Conservation (phyloP, 1,140 invertebrate genomes). For the Geopemphigus sp. region DNA sequence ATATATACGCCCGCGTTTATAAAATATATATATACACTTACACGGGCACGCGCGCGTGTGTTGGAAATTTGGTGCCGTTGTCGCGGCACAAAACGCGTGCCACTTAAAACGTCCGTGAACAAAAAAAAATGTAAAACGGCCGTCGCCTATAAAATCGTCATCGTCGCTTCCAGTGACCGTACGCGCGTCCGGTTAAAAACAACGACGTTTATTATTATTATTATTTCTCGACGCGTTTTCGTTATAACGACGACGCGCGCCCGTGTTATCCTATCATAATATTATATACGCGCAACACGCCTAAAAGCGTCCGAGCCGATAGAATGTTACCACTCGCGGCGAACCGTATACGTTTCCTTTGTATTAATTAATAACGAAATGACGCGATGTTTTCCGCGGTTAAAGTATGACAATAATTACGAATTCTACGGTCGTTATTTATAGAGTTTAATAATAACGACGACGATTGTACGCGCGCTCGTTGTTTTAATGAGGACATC, state of each 20-base stretch:
- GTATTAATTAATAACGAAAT: neutral
- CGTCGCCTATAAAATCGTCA: neutral
- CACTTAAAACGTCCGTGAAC: neutral
- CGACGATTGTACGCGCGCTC: no score
- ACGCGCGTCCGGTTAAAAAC: neutral
- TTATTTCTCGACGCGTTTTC: neutral
- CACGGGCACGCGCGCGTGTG: neutral
- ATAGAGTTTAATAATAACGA: no score
- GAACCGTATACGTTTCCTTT: neutral
- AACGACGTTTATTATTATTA: no score
- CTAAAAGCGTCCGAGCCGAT: neutral
- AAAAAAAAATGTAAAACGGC: neutral
- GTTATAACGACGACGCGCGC: neutral
- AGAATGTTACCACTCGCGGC: neutral
- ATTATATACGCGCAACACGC: neutral
- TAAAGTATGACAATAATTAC: neutral
- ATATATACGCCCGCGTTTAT: no score
- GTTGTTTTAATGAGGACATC: no score
- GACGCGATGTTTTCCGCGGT: neutral
- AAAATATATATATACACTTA: no score
- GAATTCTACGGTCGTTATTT: neutral
- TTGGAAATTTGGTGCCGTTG: neutral
- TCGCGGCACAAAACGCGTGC: neutral
- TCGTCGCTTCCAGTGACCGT: no score
- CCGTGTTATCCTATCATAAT: no score